Evolutionary conservation across 2,888 invertebrate genomes (phyloP), one percentile per base, ranked within the genome.

Genomic region (Gari tellinella): DNA sequence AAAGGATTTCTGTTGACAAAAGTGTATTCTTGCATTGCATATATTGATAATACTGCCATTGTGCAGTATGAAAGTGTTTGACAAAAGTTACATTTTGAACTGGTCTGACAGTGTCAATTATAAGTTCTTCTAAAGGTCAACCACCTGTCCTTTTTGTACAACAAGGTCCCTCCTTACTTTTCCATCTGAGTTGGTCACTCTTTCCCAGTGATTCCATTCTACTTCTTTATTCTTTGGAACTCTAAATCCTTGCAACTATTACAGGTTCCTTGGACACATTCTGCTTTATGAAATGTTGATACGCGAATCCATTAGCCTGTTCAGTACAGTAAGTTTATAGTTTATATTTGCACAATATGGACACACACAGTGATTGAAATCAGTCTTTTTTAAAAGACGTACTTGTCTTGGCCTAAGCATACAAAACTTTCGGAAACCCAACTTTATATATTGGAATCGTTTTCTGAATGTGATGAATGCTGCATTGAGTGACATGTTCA

Each of bases 21-120:
- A 79, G 55, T 21, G 64, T 38, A 31, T 61, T 51, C 43, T 69
- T 64, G 21, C 76, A 38, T 26, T 58, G 38, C n/a, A 48, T 43
- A 55, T 60, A 80, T 48, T 80, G 80, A 26, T 25, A 26, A 26
- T 21, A 56, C 58, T 80, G 80, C 80, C 76, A 76, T 15, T 70
- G 37, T 23, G 76, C 75, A 17, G 65, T 76, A 53, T 55, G 60
- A 26, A 65, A 15, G 55, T 77, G 72, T 43, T 68, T 51, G 21
- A 73, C 43, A 66, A 38, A 73, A 52, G 37, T 66, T 12, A 31
- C 40, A 19, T 45, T 63, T 65, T 66, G 69, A 43, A 40, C 62
- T 57, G 75, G 75, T 37, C 19, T 61, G 45, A 46, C 40, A 52
- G 70, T 15, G 49, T 75, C 70, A n/a, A n/a, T n/a, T 41, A 53